Base-by-base conservation (phyloP, 2,797 vertebrate species). In the Aplochiton taeniatus region DNA sequence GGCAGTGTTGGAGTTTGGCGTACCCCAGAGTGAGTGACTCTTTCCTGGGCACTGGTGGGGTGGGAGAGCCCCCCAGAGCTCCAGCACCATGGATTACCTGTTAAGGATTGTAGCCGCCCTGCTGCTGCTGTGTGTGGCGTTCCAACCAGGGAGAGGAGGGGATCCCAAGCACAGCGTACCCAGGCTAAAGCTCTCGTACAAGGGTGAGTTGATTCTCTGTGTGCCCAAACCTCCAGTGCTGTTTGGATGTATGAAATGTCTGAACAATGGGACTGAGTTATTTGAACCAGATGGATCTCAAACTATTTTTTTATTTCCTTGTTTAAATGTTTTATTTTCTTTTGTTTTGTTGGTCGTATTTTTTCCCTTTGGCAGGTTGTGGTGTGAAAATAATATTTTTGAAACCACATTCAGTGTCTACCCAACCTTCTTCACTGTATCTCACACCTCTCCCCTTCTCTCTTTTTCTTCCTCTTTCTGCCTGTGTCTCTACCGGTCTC, bases 71-170 rank as follows among this genome's bases (percentile, higher is more conserved):
- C 82, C 82, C 88, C 88, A 69, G 88, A 82, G 76, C 93, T 87
- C 86, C 89, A 90, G 91, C 90, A 93, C 88, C 95, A 98, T 98
- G 97, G 95, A 96, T 94, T 95, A 95, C 90, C 88, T 95, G 86
- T 78, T 93, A 86, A 89, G 95, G 92, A 91, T 94, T 89, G 92
- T 94, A 91, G 91, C 31, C 2, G 31, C 31, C 31, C 31, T 93
- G 89, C 90, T 94, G 80, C 87, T 95, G 92, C 91, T 95, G 90
- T 95, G 93, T 81, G 92, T 93, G 90, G 91, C 88, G 75, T 89
- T 94, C 80, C 91, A 95, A 86, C 88, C 90, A 4, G 86, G 84
- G 60, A 88, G 81, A 82, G 86, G 91, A 74, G 91, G 77, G 81
- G 92, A 93, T 87, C 91, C 91, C 85, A 95, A 93, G 91, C 96